Conservation (phyloP, 2,888 invertebrate genomes). For the Amiota minor region DNA sequence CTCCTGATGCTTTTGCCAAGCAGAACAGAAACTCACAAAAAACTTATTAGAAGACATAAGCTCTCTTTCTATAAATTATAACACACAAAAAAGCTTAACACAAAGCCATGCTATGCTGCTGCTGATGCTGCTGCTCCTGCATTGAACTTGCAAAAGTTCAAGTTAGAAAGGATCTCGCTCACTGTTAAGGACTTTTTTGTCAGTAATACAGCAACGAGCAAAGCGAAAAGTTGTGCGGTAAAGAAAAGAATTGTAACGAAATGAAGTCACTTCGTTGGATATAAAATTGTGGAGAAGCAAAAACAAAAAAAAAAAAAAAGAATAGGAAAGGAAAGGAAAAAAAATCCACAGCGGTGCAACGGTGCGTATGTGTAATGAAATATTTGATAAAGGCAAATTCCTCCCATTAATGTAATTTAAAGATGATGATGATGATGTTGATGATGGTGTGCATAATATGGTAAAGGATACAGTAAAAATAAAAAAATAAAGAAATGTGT, state of each 20-base stretch:
- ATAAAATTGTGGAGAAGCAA: background rate
- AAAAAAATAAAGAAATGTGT: background rate
- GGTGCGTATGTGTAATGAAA: slow-evolving; percentile 25
- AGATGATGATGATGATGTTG: background rate
- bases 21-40: background rate
- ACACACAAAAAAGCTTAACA: slow-evolving; percentile 19
- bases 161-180: slow-evolving; percentile 12
- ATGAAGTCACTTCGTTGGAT: too few species aligned
- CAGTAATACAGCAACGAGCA: slow-evolving; percentile 23
- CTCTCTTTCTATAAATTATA: background rate
- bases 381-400: background rate
- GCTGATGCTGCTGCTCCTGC: background rate
- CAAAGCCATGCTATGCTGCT: background rate
- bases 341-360: slow-evolving; percentile 2
- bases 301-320: background rate
- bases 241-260: too few species aligned
- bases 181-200: background rate
- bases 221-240: slow-evolving; percentile 1
- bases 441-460: background rate
- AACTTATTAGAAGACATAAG: background rate
- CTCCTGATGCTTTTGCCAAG: background rate
- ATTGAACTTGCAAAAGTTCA: slow-evolving; percentile 12
- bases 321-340: background rate
- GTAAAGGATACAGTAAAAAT: background rate
- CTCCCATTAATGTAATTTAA: too few species aligned